Evolutionary conservation across 2,888 invertebrate species (phyloP).

Genomic region (Synergus itoensis): DNA sequence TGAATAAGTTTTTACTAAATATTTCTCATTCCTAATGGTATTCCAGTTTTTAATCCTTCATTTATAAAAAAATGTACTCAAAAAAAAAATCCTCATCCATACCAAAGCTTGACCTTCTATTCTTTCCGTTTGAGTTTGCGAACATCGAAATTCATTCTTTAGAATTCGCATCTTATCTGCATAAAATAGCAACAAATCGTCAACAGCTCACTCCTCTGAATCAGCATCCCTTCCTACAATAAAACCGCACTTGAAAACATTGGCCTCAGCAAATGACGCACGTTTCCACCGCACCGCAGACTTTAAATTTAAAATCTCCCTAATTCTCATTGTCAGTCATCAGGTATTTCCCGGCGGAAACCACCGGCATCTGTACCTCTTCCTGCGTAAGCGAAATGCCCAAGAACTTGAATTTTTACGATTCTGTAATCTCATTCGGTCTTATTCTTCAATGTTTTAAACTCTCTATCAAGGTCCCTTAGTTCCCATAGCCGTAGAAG

Average conservation of each 20-base stretch:
- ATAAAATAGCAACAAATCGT: background rate
- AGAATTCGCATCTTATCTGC: too few relatives aligned
- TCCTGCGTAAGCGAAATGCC: background rate
- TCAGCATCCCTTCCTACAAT: background rate
- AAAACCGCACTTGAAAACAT: background rate
- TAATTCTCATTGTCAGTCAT: background rate
- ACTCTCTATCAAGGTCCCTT: background rate
- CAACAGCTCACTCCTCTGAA: background rate
- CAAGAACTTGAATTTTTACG: background rate
- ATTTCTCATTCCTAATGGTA: too few relatives aligned
- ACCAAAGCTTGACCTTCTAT: too few relatives aligned
- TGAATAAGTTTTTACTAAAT: too few relatives aligned
- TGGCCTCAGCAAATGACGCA: background rate
- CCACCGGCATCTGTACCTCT: background rate
- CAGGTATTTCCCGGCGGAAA: constrained; percentile 11
- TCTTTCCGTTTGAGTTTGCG: too few relatives aligned
- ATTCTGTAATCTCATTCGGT: background rate
- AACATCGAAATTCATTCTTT: too few relatives aligned
- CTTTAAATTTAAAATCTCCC: background rate
- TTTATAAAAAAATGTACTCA: too few relatives aligned
- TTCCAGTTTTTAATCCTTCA: too few relatives aligned
- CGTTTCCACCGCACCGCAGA: background rate
- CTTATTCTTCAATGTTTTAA: background rate
- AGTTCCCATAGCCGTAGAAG: background rate
- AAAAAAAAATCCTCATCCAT: too few relatives aligned